Base-by-base conservation (phyloP, 2,888 invertebrate genomes). In the Euspilapteryx auroguttella region DNA sequence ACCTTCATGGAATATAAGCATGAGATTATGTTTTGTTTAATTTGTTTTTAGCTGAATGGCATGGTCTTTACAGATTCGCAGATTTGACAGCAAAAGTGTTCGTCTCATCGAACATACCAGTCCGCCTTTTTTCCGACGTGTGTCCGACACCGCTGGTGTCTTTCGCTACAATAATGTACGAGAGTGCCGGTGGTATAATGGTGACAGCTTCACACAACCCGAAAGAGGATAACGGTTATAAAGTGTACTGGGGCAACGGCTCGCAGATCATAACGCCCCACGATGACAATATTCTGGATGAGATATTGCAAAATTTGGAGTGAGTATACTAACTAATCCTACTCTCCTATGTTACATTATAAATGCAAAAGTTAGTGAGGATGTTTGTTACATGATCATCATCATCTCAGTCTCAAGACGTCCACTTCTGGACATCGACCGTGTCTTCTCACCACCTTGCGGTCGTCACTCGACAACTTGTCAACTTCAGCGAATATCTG, bases 181-280 rank as follows among this genome's bases (percentile, higher is more conserved):
- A 83, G 11, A 88, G 89, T 30, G 83, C 85, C 1, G 90, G 87
- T 21, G 96, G 96, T 0, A 82, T 96, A 4, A 94, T 96, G 91
- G 83, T 96, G 4, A 97, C 96, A 0, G 96, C 96, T 0, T 95
- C 94, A 0, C 96, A 96, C 49, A 96, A 96, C 65, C 96, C 95
- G 0, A 94, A 92, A 53, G 86, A 94, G 14, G 95, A 97, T 51
- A 96, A 96, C 53, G 96, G 96, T 2, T 99, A 97, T 52, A 99
- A 99, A 76, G 96, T 96, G 4, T 99, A 97, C 57, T 96, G 94
- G 87, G 75, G 80, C 6, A 98, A 97, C 61, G 94, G 96, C 1
- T 87, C 94, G 5, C 99, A 98, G 82, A 96, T 99, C 35, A 87
- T 94, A 34, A 61, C 90, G 0, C 99, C 99, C 0, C 89, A 89